Base-by-base conservation (phyloP, 2,888 invertebrate species). In the Erebia aethiops region DNA sequence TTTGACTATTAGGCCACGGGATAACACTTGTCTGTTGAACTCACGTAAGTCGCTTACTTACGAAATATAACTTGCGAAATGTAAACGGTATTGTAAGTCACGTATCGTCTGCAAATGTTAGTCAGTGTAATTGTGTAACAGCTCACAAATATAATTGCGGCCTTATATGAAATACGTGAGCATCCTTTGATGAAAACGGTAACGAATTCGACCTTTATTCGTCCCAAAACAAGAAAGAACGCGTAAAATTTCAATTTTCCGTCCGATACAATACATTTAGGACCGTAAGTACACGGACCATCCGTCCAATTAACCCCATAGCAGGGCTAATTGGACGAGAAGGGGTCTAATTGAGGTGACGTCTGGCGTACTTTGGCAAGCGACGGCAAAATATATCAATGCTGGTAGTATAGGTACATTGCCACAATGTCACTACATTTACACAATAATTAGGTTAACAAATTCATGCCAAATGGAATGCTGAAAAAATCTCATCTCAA, bases 331-430 rank as follows among this genome's bases (percentile, higher is more conserved):
- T 73, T 66, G 62, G 66, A 57, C 69, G 65, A 66, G 61, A 71
- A 61, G 52, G 52, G 51, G 21, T 41, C 61, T 73, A 73, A 73
- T 73, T 73, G 68, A 68, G 68, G 46, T 68, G 64, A 65, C 41
- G 60, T 67, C 58, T 51, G 46, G 58, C 58, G 61, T 16, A 62
- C 58, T 52, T 58, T 67, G 54, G 56, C 43, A 41, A 21, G 41
- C 43, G 43, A 56, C 56, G 46, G n/a, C 46, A 35, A 54, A 54
- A 16, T 14, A 26, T 26, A 26, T 26, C 26, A 26, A 26, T 43
- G 5, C 62, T 46, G 13, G 16, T 60, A 26, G 26, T 26, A 26
- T 60, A 4, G 16, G n/a, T 35, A 35, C 35, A 35, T n/a, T n/a
- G 35, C 35, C 0, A 35, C 35, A 35, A 14, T 49, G 49, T 49